Evolutionary conservation across 1,140 invertebrate species (phyloP), one percentile per base, ranked within the genome.

Genomic region (Cotesia chilonis): DNA sequence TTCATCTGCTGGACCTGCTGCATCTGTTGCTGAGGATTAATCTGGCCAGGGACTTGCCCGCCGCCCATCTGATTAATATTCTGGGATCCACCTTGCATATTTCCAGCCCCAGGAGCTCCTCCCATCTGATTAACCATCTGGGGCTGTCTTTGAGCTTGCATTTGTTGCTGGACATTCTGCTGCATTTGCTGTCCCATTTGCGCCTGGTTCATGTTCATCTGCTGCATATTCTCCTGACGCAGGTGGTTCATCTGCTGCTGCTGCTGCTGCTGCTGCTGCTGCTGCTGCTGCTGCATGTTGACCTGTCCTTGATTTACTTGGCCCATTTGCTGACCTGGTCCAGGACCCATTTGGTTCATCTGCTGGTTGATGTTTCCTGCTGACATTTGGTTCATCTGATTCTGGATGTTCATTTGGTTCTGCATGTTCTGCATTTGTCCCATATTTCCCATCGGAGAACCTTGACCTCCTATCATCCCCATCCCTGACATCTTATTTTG

Each of bases 401-500:
- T 85, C 74, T 85, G 85, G 4, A 80, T 80, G 59, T 87, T 78
- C 82, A 89, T 88, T 70, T 83, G 75, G 54, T 78, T 81, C 68
- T 84, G 84, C 78, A 85, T 83, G 0, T 77, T 81, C 68, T 84
- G 84, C 78, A 87, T 87, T 12, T 78, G 75, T 47, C 79, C 81
- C 82, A 86, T 85, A 38, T 86, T 84, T 67, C 79, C 77, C 75
- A 87, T 86, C 72, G 86, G 75, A 61, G 68, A 75, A 74, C 80
- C 77, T 80, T 88, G 87, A 9, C 78, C 78, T 9, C 82, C 74
- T 82, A 88, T 87, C 81, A 87, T 88, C 38, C 79, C 79, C 77
- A 90, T 89, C 63, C 82, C 81, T 37, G 81, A 79, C 73, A 86
- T 89, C 82, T 90, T 88, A 52, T 88, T 90, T 35, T 88, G 89